A percentile compares a stretch with the other conserved stretches of the same genome.
These are phyloP conservation scores for Perognathus longimembris DNA, from an alignment of 2,113 vertebrate genomes.

Conservation along the genomic window DNA sequence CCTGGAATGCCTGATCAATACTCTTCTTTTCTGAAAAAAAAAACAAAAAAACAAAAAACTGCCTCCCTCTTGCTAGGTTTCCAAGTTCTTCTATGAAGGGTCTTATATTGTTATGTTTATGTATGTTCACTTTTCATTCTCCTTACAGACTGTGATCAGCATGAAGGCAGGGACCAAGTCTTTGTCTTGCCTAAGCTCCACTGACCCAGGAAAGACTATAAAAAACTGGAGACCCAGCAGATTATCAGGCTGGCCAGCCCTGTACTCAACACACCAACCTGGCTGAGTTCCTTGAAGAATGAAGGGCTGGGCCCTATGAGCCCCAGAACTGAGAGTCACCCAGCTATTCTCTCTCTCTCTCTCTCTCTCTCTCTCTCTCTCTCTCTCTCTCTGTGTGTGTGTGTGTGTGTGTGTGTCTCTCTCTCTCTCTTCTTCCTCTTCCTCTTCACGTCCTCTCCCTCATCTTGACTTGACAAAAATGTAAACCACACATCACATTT, in stretches of 20 bases:
- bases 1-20: neutral
- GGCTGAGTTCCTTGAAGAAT: neutral
- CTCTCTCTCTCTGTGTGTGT: neutral
- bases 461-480: slow-evolving; percentile 25
- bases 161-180: neutral
- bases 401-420: too few relatives aligned
- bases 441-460: neutral
- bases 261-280: neutral
- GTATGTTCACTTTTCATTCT: neutral
- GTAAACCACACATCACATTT: neutral
- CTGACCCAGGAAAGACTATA: neutral
- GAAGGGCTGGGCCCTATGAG: neutral
- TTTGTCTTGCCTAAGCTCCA: neutral
- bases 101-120: neutral
- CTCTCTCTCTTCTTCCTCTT: neutral
- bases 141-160: neutral
- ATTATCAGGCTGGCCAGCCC: neutral
- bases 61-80: neutral
- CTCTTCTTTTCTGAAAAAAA: neutral
- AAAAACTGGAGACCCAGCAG: neutral
- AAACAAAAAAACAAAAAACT: neutral
- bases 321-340: neutral
- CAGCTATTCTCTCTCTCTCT: neutral
- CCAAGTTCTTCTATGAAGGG: slow-evolving; percentile 6
- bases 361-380: neutral